A percentile compares a stretch with the other conserved stretches of the same genome.
Conservation (phyloP, 1,140 invertebrate genomes). For the Cyclargus thomasi region DNA sequence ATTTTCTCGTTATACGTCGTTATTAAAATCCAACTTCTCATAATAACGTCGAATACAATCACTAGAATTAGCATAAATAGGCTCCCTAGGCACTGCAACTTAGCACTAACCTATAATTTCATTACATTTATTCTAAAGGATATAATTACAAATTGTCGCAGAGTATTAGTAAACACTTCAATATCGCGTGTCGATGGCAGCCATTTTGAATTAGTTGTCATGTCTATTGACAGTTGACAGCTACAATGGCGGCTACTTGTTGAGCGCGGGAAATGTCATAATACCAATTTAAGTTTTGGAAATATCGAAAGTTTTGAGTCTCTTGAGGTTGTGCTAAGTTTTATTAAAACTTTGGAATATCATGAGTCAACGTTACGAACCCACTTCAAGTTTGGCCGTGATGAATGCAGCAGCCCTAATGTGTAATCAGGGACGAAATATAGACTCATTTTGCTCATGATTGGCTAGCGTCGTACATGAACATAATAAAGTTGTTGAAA, state of each 20-base stretch:
- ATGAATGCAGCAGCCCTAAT: too few relatives aligned
- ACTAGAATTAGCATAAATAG: slow-evolving; percentile 29
- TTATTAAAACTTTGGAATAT: neutral
- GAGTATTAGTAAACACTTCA: slow-evolving; percentile 42
- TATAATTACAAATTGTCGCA: slow-evolving; percentile 41
- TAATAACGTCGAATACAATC: slow-evolving; percentile 22
- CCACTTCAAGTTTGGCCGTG: too few relatives aligned
- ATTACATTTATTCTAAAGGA: slow-evolving; percentile 30
- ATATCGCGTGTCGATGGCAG: slow-evolving; percentile 39
- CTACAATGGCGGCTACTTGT: slow-evolving; percentile 42
- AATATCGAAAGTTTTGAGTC: slow-evolving; percentile 4
- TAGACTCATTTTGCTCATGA: too few relatives aligned
- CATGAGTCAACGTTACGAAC: neutral
- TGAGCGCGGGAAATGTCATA: slow-evolving; percentile 40
- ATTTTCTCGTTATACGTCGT: slow-evolving; percentile 17
- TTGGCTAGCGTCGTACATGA: too few relatives aligned
- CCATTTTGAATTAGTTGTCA: slow-evolving; percentile 49
- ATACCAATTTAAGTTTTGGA: slow-evolving; percentile 25
- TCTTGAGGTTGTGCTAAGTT: too few relatives aligned
- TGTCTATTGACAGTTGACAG: slow-evolving; percentile 44
- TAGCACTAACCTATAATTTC: slow-evolving; percentile 36
- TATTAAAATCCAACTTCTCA: slow-evolving; percentile 23
- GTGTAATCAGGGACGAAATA: too few relatives aligned
- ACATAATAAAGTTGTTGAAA: neutral
- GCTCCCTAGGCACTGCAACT: slow-evolving; percentile 22